These are phyloP conservation scores for Phania funesta DNA, from an alignment of 2,888 invertebrate genomes.

Conservation along the genomic window DNA sequence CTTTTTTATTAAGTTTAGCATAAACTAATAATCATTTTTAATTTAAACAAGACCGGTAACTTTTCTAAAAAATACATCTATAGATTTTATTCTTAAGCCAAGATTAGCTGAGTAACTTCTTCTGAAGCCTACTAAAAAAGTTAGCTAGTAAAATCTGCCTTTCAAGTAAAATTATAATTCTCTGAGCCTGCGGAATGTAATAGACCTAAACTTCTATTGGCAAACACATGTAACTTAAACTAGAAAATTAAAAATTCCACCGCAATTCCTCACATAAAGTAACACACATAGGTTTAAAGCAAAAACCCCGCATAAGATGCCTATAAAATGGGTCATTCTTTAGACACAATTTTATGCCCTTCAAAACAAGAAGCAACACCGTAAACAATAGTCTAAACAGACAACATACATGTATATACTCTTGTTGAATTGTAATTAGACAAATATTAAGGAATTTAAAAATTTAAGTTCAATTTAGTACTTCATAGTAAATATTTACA, in stretches of 20 bases:
- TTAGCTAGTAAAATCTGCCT: neutral
- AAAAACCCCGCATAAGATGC: neutral
- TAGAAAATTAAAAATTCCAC: neutral
- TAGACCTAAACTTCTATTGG: neutral
- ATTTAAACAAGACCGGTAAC: no score
- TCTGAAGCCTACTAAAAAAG: neutral
- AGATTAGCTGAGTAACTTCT: neutral
- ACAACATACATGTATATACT: neutral
- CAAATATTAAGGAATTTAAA: neutral
- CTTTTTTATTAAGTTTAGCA: no score
- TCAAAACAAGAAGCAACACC: neutral
- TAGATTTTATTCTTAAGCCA: neutral
- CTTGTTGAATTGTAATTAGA: neutral
- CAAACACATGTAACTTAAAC: neutral
- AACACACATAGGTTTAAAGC: neutral
- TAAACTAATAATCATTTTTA: no score
- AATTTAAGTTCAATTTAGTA: neutral
- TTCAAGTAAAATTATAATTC: neutral
- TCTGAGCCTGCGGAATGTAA: neutral
- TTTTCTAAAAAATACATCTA: no score
- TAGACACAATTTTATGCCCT: neutral
- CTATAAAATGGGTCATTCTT: constrained; percentile 3
- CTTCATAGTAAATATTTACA: neutral
- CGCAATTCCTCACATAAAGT: neutral
- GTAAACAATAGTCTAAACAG: neutral